These are phyloP conservation scores for Crotalus horridus DNA, from an alignment of 2,113 vertebrate genomes.

Conservation along the genomic window DNA sequence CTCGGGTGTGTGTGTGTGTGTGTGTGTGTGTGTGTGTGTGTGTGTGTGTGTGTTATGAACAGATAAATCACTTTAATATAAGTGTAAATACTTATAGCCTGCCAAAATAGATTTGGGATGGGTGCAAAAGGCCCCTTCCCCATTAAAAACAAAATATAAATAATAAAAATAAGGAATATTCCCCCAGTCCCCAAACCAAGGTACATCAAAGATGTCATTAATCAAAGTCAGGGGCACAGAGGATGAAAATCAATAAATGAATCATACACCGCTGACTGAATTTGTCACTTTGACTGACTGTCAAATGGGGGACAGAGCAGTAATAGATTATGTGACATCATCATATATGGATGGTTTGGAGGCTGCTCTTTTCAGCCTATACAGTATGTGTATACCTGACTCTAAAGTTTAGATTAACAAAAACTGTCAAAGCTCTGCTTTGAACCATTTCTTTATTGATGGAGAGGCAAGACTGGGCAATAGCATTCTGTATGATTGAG, in stretches of 20 bases:
- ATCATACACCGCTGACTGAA: neutral
- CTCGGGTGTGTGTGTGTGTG: too few species aligned
- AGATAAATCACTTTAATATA: neutral
- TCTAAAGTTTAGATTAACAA: neutral
- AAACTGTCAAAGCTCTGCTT: neutral
- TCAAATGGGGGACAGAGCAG: neutral
- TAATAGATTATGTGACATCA: neutral
- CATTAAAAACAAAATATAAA: neutral
- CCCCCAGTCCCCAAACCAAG: neutral
- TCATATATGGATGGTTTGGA: neutral
- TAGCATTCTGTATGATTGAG: neutral
- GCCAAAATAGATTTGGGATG: neutral
- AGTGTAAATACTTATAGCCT: neutral
- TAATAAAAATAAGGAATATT: neutral
- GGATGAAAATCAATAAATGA: neutral
- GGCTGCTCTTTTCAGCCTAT: neutral
- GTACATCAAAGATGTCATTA: neutral
- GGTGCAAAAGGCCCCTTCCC: neutral
- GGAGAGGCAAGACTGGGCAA: neutral
- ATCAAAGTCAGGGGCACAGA: neutral
- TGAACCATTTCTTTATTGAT: neutral
- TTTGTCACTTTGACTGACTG: neutral
- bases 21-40: too few species aligned
- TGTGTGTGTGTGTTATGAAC: neutral
- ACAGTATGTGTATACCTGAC: neutral